Evolutionary conservation across 2,888 invertebrate species (phyloP).

Genomic region (Microctonus brassicae): DNA sequence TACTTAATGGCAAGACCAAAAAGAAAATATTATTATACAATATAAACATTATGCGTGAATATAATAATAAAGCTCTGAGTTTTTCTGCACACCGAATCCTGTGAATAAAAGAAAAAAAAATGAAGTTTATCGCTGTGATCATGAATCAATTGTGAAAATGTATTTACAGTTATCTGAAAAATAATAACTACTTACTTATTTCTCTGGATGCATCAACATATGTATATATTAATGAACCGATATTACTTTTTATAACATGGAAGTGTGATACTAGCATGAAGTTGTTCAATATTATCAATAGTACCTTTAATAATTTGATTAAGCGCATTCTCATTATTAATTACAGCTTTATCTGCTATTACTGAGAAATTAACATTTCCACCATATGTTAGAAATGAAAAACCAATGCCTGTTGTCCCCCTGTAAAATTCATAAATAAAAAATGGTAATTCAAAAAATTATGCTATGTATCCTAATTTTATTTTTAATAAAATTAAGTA

Average conservation of each 20-base stretch:
- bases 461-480: too few relatives aligned
- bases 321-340: slow-evolving; percentile 65
- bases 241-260: slow-evolving; percentile 48
- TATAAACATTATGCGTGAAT: not conserved
- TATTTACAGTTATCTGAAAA: not conserved
- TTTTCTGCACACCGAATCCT: slow-evolving; percentile 54
- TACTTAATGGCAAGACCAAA: not conserved
- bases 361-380: slow-evolving; percentile 71
- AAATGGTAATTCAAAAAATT: too few relatives aligned
- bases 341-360: slow-evolving; percentile 69
- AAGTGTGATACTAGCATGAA: slow-evolving; percentile 55
- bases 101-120: slow-evolving; percentile 33
- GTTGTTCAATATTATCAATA: slow-evolving; percentile 65
- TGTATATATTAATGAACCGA: slow-evolving; percentile 13
- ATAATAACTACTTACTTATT: slow-evolving; percentile 41
- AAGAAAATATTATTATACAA: not conserved
- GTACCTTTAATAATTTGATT: slow-evolving; percentile 68
- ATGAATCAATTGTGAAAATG: not conserved
- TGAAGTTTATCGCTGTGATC: not conserved
- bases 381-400: slow-evolving; percentile 71
- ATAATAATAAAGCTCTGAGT: too few relatives aligned
- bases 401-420: slow-evolving; percentile 68
- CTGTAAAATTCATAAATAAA: slow-evolving; percentile 37
- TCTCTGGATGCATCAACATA: slow-evolving; percentile 51
- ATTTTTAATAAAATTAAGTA: too few relatives aligned